Conservation (phyloP, 2,888 invertebrate species). For the Invenusta paracnida region DNA sequence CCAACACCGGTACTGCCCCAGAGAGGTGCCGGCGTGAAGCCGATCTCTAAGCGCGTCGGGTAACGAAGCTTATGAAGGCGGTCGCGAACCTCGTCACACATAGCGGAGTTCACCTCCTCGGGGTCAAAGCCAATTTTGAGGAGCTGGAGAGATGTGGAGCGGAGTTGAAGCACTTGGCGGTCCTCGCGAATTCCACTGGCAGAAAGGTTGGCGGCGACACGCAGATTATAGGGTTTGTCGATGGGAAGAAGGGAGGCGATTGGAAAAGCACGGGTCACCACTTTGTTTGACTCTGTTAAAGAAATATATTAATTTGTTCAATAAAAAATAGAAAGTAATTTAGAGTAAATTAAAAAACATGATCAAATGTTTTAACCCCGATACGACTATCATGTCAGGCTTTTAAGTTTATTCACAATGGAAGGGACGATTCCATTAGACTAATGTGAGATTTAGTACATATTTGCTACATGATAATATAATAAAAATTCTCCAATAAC, state of each 20-base stretch:
- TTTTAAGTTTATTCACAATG: too few species aligned
- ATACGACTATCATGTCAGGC: too few species aligned
- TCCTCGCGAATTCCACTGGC: not conserved
- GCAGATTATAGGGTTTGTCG: slow-evolving; percentile 9
- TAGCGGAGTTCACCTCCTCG: not conserved
- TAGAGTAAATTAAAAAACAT: too few species aligned
- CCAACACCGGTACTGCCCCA: not conserved
- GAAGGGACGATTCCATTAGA: too few species aligned
- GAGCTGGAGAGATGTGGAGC: slow-evolving; percentile 41
- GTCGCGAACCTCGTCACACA: not conserved
- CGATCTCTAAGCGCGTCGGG: not conserved
- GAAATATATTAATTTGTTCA: not conserved
- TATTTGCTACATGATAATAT: too few species aligned
- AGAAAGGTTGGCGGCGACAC: not conserved
- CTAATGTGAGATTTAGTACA: too few species aligned
- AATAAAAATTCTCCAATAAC: too few species aligned
- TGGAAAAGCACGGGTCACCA: slow-evolving; percentile 39
- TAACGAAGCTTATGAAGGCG: not conserved
- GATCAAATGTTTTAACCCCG: too few species aligned
- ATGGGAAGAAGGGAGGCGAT: slow-evolving; percentile 30
- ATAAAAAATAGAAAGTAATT: too few species aligned
- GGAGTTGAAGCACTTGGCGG: slow-evolving; percentile 36
- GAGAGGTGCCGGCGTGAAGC: not conserved
- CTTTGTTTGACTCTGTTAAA: slow-evolving; percentile 45
- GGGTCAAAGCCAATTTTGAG: slow-evolving; percentile 38